Conservation (phyloP, 2,113 vertebrate genomes). For the Mesoclemmys tuberculata region DNA sequence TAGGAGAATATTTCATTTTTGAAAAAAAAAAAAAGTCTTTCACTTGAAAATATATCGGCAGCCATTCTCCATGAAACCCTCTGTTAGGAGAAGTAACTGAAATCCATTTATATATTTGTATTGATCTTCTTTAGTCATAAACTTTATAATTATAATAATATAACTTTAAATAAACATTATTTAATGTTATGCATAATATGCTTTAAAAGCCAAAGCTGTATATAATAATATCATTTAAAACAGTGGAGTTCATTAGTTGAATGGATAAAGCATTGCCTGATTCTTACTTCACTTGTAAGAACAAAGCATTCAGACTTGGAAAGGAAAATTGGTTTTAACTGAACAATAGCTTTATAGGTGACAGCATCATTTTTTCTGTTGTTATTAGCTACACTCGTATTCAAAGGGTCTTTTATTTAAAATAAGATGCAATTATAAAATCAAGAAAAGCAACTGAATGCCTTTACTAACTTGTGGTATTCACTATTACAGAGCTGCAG, state of each 20-base stretch:
- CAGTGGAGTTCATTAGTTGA: constrained; percentile 24
- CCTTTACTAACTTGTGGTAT: background rate
- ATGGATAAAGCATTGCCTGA: background rate
- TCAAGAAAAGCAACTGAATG: background rate
- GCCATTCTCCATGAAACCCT: background rate
- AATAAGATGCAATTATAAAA: background rate
- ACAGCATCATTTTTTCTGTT: background rate
- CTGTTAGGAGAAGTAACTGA: background rate
- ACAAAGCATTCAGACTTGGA: background rate
- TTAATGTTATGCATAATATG: constrained; percentile 25
- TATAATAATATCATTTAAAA: constrained; percentile 45
- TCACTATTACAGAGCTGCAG: constrained; percentile 86
- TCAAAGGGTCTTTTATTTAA: constrained; percentile 1
- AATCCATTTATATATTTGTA: background rate
- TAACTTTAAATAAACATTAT: too few relatives aligned
- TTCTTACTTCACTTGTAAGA: constrained; percentile 27
- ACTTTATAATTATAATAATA: too few relatives aligned
- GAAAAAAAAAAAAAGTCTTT: background rate
- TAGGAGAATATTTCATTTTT: background rate
- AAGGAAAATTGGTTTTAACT: background rate
- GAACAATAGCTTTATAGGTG: background rate
- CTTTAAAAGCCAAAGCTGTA: constrained; percentile 44
- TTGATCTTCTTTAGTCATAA: constrained; percentile 42
- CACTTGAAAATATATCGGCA: background rate
- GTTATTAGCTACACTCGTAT: background rate